Evolutionary conservation across 1,140 invertebrate genomes (phyloP).

Genomic region (Calliphora vicina): DNA sequence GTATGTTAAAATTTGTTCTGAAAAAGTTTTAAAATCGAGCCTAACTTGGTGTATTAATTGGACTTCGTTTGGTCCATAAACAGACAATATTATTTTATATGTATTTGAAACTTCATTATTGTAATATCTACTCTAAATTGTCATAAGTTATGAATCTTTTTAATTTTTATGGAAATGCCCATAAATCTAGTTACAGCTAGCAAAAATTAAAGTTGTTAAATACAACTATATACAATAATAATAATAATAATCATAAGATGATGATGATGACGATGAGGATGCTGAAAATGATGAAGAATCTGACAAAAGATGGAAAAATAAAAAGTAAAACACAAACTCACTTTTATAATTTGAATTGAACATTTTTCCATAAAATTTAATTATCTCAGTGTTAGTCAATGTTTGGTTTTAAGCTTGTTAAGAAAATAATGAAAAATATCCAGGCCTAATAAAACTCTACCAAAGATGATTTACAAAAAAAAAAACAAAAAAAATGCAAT

Average conservation of each 20-base stretch:
- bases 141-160: no score
- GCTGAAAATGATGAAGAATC: slow-evolving; percentile 3
- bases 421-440: neutral
- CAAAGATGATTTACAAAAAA: no score
- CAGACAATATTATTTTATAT: no score
- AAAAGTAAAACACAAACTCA: neutral
- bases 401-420: no score
- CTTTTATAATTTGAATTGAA: neutral
- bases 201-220: slow-evolving; percentile 14
- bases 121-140: no score
- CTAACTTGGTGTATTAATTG: no score
- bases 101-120: no score
- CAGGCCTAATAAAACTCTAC: neutral
- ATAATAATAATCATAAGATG: neutral
- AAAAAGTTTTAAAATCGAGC: no score
- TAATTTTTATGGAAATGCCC: neutral
- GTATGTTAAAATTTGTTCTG: no score
- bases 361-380: neutral
- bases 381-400: no score
- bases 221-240: slow-evolving; percentile 8
- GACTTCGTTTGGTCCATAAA: no score
- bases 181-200: neutral
- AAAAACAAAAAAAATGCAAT: no score
- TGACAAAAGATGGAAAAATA: slow-evolving; percentile 13
- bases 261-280: slow-evolving; percentile 6